Evolutionary conservation across 1,140 invertebrate species (phyloP).

Genomic region (Anthonomus grandis): DNA sequence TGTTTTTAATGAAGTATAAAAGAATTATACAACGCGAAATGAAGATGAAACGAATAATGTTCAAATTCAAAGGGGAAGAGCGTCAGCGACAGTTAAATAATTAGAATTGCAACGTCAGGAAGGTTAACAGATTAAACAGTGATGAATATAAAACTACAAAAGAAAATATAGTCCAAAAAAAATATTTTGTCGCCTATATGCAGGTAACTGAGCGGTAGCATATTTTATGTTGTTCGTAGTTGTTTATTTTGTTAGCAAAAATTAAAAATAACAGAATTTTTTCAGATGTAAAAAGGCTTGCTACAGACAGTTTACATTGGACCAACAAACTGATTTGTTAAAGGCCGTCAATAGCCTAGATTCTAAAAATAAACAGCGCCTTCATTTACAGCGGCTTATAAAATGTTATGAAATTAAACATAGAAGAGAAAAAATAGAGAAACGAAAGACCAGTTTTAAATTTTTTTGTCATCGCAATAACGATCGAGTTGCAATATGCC

Average conservation of each 20-base stretch:
- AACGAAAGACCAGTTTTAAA: slow-evolving; percentile 3
- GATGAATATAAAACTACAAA: slow-evolving; percentile 1
- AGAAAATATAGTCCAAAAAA: neutral
- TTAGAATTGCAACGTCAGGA: neutral
- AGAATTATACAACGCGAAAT: no score
- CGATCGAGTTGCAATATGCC: slow-evolving; percentile 3
- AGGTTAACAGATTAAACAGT: slow-evolving; percentile 1
- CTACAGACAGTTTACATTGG: neutral
- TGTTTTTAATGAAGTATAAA: no score
- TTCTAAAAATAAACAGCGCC: slow-evolving; percentile 1
- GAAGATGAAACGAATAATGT: no score
- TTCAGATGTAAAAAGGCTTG: slow-evolving; percentile 1
- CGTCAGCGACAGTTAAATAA: neutral
- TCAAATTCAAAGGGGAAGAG: no score
- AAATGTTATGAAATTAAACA: neutral
- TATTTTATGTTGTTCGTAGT: neutral
- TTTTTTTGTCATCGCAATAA: slow-evolving; percentile 1
- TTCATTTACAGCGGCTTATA: slow-evolving; percentile 2
- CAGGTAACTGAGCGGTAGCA: slow-evolving; percentile 1
- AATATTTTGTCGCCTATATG: neutral
- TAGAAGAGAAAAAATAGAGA: neutral
- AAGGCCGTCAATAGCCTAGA: neutral
- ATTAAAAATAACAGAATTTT: neutral
- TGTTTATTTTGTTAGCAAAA: neutral
- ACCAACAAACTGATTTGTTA: slow-evolving; percentile 3